These are phyloP conservation scores for Hydrophis major DNA, from an alignment of 2,797 vertebrate genomes.

Conservation along the genomic window DNA sequence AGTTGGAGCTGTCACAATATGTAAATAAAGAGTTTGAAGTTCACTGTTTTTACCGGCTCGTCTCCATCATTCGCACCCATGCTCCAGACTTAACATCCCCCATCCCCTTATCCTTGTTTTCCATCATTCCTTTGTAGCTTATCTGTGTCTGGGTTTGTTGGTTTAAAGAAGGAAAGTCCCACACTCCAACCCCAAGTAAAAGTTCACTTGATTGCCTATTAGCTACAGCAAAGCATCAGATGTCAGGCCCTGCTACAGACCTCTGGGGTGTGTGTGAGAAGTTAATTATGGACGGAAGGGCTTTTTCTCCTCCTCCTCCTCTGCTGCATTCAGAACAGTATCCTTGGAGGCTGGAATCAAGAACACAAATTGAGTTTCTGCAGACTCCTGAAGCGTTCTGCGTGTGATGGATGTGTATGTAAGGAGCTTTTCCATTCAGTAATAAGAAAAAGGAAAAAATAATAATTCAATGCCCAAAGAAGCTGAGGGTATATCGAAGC, in stretches of 20 bases:
- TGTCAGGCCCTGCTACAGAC: not conserved
- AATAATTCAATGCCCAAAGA: not conserved
- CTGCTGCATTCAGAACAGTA: not conserved
- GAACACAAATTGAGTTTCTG: not conserved
- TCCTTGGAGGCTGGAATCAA: not conserved
- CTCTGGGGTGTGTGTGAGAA: not conserved
- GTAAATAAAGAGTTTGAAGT: too few species aligned
- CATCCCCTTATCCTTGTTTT: not conserved
- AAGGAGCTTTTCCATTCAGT: not conserved
- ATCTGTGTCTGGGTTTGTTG: conserved; percentile 15
- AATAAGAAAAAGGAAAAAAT: not conserved
- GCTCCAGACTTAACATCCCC: too few species aligned
- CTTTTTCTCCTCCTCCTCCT: not conserved
- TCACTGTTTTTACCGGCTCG: too few species aligned
- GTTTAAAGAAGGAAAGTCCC: conserved; percentile 8
- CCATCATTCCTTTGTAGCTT: not conserved
- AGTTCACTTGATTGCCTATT: conserved; percentile 7
- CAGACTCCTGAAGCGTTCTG: not conserved
- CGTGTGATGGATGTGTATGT: not conserved
- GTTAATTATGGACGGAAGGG: conserved; percentile 1
- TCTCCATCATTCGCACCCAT: too few species aligned
- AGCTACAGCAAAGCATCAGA: conserved; percentile 23
- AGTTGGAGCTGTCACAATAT: too few species aligned
- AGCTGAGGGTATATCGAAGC: not conserved
- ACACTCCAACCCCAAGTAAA: conserved; percentile 1